Conservation (phyloP, 2,113 vertebrate genomes). For the Chunga burmeisteri region DNA sequence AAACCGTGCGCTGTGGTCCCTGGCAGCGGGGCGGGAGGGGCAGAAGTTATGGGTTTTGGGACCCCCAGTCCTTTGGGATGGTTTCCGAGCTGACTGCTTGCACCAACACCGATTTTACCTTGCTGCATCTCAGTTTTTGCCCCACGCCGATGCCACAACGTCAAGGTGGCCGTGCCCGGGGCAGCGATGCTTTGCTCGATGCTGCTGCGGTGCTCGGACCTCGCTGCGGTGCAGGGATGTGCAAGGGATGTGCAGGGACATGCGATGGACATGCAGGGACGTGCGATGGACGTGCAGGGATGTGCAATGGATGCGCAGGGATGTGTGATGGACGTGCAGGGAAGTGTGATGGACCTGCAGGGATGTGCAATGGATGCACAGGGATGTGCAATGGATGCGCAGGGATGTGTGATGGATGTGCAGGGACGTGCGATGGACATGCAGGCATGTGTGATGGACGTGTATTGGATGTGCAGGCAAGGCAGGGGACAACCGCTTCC, state of each 20-base stretch:
- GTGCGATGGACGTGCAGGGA: not conserved
- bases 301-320: no score
- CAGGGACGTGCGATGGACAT: no score
- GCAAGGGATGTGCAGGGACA: not conserved
- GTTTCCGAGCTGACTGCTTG: not conserved
- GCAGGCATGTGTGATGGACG: no score
- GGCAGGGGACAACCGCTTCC: accelerated
- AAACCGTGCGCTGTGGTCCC: not conserved
- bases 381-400: not conserved
- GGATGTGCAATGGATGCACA: no score
- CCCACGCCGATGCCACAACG: accelerated
- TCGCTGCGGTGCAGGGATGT: not conserved
- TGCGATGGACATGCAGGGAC: not conserved
- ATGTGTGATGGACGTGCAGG: no score
- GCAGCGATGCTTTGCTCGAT: not conserved
- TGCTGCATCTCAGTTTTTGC: accelerated
- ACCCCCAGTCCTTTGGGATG: not conserved
- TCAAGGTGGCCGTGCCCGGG: not conserved
- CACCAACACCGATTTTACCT: accelerated
- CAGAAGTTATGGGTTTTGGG: not conserved
- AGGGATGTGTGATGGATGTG: no score
- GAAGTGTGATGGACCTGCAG: no score
- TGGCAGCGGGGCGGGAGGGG: not conserved
- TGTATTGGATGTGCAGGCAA: not conserved
- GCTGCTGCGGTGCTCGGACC: not conserved